phyloP scores from a whole-genome alignment of 2,888 invertebrate species.

The Chrysomela aeneicollis region DNA sequence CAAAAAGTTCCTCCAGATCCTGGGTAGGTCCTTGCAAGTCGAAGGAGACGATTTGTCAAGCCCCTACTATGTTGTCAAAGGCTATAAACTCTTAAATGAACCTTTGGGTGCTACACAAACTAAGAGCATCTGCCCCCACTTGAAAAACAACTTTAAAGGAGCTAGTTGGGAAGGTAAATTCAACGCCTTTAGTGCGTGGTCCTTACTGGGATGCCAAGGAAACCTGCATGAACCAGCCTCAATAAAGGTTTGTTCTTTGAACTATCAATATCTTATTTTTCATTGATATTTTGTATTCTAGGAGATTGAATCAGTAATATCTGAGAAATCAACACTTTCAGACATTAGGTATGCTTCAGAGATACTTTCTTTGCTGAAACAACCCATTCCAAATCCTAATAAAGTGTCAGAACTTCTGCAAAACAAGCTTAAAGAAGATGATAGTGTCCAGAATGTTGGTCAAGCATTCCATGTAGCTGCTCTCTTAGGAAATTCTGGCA shows the following conservation, averaged over 20 bases:
- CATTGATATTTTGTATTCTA: slow-evolving; percentile 23
- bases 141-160: slow-evolving; percentile 52
- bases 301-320: slow-evolving; percentile 57
- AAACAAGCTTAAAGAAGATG: slow-evolving; percentile 84
- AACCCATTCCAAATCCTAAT: slow-evolving; percentile 69
- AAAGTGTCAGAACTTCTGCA: slow-evolving; percentile 78
- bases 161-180: slow-evolving; percentile 49
- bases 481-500: slow-evolving; percentile 71
- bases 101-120: slow-evolving; percentile 64
- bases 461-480: slow-evolving; percentile 86
- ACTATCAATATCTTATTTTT: neutral
- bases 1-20: slow-evolving; percentile 51
- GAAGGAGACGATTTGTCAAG: slow-evolving; percentile 68
- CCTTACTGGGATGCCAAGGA: slow-evolving; percentile 51
- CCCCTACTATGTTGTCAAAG: slow-evolving; percentile 78
- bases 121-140: slow-evolving; percentile 62
- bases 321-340: slow-evolving; percentile 70
- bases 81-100: slow-evolving; percentile 73
- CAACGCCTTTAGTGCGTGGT: slow-evolving; percentile 52
- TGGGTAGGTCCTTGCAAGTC: slow-evolving; percentile 50
- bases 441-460: slow-evolving; percentile 77
- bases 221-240: slow-evolving; percentile 52
- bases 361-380: slow-evolving; percentile 73
- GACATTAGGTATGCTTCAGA: slow-evolving; percentile 80
- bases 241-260: slow-evolving; percentile 63